These are phyloP conservation scores for Bunonema sp. DNA, from an alignment of 2,888 invertebrate species.

Conservation along the genomic window DNA sequence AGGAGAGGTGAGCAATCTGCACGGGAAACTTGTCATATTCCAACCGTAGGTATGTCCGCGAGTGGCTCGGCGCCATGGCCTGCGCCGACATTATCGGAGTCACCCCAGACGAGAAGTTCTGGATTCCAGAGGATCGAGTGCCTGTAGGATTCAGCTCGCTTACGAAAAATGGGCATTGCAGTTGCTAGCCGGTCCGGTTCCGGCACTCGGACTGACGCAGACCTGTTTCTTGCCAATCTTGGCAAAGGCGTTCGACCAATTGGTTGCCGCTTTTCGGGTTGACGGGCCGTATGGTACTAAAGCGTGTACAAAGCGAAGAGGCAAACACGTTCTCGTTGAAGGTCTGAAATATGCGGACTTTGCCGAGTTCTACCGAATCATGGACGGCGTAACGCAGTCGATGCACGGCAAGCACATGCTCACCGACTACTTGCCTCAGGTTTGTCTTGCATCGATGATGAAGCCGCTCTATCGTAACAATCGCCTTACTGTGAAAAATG, in stretches of 20 bases:
- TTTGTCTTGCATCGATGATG: conserved; percentile 1
- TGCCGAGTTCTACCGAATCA: conserved; percentile 15
- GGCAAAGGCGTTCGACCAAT: conserved; percentile 5
- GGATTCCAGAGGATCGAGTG: conserved; percentile 5
- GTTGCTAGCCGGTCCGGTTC: conserved; percentile 2
- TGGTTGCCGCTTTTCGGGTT: conserved; percentile 3
- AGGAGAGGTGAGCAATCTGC: conserved; percentile 9
- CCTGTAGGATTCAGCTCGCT: conserved; percentile 1
- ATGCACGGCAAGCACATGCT: conserved; percentile 22
- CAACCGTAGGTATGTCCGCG: conserved; percentile 9
- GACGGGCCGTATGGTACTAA: conserved; percentile 10
- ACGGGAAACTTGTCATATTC: not conserved
- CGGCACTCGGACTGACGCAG: conserved; percentile 1
- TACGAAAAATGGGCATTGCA: too few species aligned
- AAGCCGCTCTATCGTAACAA: not conserved
- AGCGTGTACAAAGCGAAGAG: too few species aligned
- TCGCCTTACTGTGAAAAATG: too few species aligned
- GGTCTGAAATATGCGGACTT: conserved; percentile 19
- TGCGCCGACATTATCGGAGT: conserved; percentile 13
- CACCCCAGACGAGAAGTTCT: conserved; percentile 11
- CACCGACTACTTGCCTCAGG: conserved; percentile 15
- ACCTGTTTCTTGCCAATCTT: conserved; percentile 5
- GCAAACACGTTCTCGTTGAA: conserved; percentile 2
- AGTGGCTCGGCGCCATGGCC: conserved; percentile 11
- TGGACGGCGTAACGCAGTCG: conserved; percentile 12